These are phyloP conservation scores for Linhomoeus sp. DNA, from an alignment of 2,888 invertebrate genomes.

Conservation along the genomic window DNA sequence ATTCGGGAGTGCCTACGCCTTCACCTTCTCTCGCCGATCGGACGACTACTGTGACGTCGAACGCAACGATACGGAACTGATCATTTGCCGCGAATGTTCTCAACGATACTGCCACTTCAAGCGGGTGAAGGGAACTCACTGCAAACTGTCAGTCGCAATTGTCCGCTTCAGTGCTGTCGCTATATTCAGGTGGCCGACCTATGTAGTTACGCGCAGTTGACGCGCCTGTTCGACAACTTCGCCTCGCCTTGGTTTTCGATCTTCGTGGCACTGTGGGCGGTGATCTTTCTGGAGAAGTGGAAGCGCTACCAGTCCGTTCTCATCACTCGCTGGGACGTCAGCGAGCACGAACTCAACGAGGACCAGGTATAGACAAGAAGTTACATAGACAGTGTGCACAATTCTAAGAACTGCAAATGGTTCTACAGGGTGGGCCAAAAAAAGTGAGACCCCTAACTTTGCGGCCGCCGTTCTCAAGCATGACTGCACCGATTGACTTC, in stretches of 20 bases:
- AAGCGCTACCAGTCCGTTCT: slow-evolving; percentile 39
- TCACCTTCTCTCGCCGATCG: neutral
- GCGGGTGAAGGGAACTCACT: too few relatives aligned
- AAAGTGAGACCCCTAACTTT: too few relatives aligned
- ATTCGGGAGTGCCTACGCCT: slow-evolving; percentile 54
- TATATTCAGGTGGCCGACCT: neutral
- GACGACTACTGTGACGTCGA: neutral
- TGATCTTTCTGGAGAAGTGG: slow-evolving; percentile 77
- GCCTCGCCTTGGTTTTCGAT: slow-evolving; percentile 47
- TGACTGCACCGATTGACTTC: too few relatives aligned
- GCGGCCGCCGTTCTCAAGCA: too few relatives aligned
- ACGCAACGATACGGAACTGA: slow-evolving; percentile 51
- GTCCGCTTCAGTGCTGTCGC: too few relatives aligned
- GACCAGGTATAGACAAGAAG: neutral
- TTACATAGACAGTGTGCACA: too few relatives aligned
- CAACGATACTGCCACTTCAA: slow-evolving; percentile 52
- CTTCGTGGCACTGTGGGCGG: slow-evolving; percentile 87
- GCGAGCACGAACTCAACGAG: neutral
- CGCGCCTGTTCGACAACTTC: slow-evolving; percentile 1
- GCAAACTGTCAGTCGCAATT: slow-evolving; percentile 23
- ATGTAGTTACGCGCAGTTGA: neutral
- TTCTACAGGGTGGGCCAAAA: too few relatives aligned
- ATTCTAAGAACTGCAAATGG: too few relatives aligned
- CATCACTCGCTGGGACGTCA: slow-evolving; percentile 3
- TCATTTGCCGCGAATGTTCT: slow-evolving; percentile 65